Conservation (phyloP, 2,113 vertebrate species). For the Ceratotherium simum region DNA sequence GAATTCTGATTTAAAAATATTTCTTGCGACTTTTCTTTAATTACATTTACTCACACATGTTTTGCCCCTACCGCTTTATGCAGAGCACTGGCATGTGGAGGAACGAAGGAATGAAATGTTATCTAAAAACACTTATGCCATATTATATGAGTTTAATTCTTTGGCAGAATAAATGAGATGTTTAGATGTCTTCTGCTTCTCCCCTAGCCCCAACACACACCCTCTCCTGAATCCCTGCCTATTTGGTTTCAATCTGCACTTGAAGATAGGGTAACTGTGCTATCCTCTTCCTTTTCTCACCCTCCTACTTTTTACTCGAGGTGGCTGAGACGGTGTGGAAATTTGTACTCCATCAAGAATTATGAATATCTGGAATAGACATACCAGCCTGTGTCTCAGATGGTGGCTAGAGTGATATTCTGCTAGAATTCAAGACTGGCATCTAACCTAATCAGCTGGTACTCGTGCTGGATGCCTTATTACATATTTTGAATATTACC, state of each 20-base stretch:
- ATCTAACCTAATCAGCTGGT: neutral
- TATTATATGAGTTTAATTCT: neutral
- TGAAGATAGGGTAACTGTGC: neutral
- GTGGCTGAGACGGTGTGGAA: neutral
- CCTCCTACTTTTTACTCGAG: neutral
- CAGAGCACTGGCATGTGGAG: neutral
- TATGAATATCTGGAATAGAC: neutral
- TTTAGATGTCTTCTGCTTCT: neutral
- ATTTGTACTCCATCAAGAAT: neutral
- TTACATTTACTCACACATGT: neutral
- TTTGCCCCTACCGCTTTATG: neutral
- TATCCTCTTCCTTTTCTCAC: neutral
- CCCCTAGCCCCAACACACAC: neutral
- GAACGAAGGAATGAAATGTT: neutral
- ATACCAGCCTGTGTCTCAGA: neutral
- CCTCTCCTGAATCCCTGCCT: neutral
- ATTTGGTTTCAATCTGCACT: neutral
- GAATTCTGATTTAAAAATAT: neutral
- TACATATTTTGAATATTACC: neutral
- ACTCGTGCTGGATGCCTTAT: neutral
- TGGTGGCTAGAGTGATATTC: neutral
- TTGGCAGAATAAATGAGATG: neutral
- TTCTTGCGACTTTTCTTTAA: neutral
- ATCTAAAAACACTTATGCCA: neutral
- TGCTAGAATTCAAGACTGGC: neutral